These are phyloP conservation scores for Natrix natrix DNA, from an alignment of 2,797 vertebrate species.

Conservation along the genomic window DNA sequence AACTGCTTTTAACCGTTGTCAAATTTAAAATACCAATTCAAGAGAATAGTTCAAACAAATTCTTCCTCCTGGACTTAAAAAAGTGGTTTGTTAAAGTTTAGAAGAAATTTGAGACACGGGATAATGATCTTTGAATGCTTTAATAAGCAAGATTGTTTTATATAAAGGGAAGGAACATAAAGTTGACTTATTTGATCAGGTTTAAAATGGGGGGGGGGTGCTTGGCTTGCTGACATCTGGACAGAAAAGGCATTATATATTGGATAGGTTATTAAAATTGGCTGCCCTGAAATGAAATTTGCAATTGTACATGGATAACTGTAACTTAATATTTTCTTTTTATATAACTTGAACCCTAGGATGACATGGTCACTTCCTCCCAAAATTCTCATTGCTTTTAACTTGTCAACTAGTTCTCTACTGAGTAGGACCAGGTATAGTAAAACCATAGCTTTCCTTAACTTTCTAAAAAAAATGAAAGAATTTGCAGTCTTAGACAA, in stretches of 20 bases:
- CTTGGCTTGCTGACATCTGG: not conserved
- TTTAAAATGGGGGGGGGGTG: not conserved
- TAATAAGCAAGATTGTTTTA: not conserved
- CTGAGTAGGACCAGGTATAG: not conserved
- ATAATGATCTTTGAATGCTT: not conserved
- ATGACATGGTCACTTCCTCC: not conserved
- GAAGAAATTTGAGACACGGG: not conserved
- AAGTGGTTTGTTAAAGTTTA: not conserved
- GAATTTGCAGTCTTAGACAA: not conserved
- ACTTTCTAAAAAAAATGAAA: not conserved
- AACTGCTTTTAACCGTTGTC: not conserved
- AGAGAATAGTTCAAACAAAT: not conserved
- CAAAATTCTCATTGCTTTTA: not conserved
- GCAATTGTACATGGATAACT: not conserved
- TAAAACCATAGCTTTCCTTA: not conserved
- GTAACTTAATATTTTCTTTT: not conserved
- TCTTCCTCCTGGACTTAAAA: not conserved
- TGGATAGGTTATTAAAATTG: not conserved
- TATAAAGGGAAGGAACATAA: not conserved
- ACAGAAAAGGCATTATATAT: not conserved
- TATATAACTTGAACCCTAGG: not conserved
- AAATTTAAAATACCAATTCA: not conserved
- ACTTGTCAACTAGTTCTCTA: not conserved
- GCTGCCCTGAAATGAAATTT: not conserved
- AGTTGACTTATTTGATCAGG: not conserved